Conservation (phyloP, 2,113 vertebrate species). For the Piprites chloris region DNA sequence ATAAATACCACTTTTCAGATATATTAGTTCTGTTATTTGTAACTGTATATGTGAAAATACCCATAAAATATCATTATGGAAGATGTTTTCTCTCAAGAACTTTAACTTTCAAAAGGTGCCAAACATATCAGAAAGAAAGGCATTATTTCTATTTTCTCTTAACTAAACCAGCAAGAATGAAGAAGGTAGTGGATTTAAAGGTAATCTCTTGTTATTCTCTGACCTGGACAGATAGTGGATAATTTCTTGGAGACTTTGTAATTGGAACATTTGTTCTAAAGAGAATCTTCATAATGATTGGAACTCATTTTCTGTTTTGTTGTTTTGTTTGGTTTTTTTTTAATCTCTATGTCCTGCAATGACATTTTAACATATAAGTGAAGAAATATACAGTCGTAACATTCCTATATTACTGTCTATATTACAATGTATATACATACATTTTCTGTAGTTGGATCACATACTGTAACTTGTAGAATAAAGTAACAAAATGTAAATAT, state of each 20-base stretch:
- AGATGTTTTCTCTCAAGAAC: not conserved
- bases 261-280: not conserved
- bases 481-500: not conserved
- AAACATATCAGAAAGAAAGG: not conserved
- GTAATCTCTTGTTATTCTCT: not conserved
- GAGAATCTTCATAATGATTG: not conserved
- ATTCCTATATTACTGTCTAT: not conserved
- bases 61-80: not conserved
- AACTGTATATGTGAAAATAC: not conserved
- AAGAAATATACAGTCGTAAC: not conserved
- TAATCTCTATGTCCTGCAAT: not conserved
- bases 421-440: not conserved
- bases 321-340: no score
- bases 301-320: not conserved
- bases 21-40: not conserved
- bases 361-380: not conserved
- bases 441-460: not conserved
- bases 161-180: not conserved
- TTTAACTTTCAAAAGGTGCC: not conserved
- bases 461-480: not conserved
- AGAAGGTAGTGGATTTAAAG: not conserved
- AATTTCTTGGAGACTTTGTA: not conserved
- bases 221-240: not conserved
- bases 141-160: not conserved
- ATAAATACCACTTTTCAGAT: not conserved